Base-by-base conservation (phyloP, 2,797 vertebrate genomes). In the Myoxocephalus aenaeus region DNA sequence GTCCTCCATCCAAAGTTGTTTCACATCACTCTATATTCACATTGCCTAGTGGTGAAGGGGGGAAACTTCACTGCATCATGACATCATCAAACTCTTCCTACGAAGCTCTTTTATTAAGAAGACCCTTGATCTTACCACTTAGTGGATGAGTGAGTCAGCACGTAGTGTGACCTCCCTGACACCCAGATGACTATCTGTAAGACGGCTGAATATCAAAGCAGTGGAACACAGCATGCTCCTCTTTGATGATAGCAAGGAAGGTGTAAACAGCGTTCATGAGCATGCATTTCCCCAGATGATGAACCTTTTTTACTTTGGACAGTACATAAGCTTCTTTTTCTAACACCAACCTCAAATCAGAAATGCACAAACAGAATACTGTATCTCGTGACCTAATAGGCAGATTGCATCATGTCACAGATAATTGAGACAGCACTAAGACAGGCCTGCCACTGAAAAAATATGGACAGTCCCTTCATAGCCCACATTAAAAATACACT, bases 61-160 rank as follows among this genome's bases (percentile, higher is more conserved):
- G 3, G 42, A 25, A 74, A 18, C 50, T 79, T 54, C 3, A 48
- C 32, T 15, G 46, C 58, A 62, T 77, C 67, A 17, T 62, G 70
- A 75, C 54, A 44, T 75, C 64, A 62, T 66, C 65, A 7, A 58
- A 73, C 54, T 70, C 65, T 67, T 76, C 66, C 61, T 34, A 32
- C 2, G 32, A 58, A 63, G 48, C 59, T 75, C 65, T 62, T 73
- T 80, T 40, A 64, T 75, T 57, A 70, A 71, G 54, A 65, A 20
- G 73, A 79, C 76, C 67, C 73, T 73, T 81, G 86, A 86, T 82
- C 80, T 81, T 36, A 68, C 22, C 77, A 77, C 57, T 86, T 70
- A 75, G 67, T 25, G 36, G 62, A 72, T 50, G 81, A 79, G 75
- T 81, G 77, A 84, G 70, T 70, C 75, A 68, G 83, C 70, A 59